A percentile compares a stretch with the other conserved stretches of the same genome.
These are phyloP conservation scores for Pyrrhosoma nymphula DNA, from an alignment of 2,888 invertebrate genomes.

Conservation along the genomic window DNA sequence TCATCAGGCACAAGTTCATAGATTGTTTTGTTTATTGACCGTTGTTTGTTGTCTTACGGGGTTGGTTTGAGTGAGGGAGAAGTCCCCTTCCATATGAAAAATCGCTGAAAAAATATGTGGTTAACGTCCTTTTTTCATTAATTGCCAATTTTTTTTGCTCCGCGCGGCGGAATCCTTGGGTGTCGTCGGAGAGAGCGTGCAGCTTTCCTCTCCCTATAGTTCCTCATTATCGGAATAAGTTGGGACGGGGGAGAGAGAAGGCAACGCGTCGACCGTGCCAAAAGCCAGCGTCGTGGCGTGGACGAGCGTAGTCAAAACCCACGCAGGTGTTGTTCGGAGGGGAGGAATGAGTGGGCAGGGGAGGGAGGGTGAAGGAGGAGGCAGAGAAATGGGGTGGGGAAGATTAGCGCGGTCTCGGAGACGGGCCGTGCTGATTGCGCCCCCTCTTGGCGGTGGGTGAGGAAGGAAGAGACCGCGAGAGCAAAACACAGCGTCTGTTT, in stretches of 20 bases:
- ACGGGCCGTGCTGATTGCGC: not conserved
- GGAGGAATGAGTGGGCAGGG: not conserved
- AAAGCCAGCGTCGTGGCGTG: not conserved
- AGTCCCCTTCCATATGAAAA: no score
- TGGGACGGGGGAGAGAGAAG: not conserved
- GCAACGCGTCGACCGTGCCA: not conserved
- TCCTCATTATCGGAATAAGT: constrained; percentile 31
- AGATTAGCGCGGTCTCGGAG: constrained; percentile 2
- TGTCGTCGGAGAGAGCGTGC: not conserved
- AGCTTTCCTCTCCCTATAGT: not conserved
- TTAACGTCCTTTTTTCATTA: no score
- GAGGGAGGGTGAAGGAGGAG: not conserved
- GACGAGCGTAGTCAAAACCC: constrained; percentile 27
- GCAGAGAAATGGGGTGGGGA: not conserved
- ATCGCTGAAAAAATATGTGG: no score
- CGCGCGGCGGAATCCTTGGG: not conserved
- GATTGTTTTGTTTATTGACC: no score
- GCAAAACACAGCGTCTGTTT: not conserved
- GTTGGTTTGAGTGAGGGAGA: no score
- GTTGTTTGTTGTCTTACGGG: no score
- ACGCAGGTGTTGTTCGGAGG: not conserved
- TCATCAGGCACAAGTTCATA: no score
- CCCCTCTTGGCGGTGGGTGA: not conserved
- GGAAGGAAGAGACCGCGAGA: not conserved
- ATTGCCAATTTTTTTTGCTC: not conserved